Percentiles rank a stretch among this genome's conserved stretches.
These are phyloP conservation scores for Polymixis flavicincta DNA, from an alignment of 2,888 invertebrate genomes.

Conservation along the genomic window DNA sequence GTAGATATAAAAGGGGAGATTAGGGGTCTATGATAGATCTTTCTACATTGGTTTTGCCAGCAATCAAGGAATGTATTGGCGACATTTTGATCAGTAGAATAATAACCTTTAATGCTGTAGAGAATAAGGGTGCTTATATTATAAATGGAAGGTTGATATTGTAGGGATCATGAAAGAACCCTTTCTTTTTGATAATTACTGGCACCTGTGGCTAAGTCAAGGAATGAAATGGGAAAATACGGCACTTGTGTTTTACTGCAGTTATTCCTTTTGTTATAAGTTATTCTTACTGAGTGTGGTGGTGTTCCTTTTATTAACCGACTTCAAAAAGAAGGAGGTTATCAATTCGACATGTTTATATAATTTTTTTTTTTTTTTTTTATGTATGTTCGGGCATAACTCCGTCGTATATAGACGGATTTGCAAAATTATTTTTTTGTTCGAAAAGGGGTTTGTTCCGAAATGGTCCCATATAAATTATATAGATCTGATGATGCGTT, in stretches of 20 bases:
- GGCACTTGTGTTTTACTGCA: conserved; percentile 56
- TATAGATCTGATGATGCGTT: too few relatives aligned
- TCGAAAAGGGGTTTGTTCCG: too few relatives aligned
- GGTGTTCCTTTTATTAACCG: conserved; percentile 7
- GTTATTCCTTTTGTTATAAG: conserved; percentile 42
- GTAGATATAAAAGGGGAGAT: not conserved
- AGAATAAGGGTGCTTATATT: conserved; percentile 54
- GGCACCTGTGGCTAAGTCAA: conserved; percentile 71
- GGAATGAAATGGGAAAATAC: conserved; percentile 56
- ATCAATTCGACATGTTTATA: too few relatives aligned
- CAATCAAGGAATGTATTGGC: conserved; percentile 37
- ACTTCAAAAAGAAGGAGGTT: too few relatives aligned
- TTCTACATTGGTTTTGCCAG: conserved; percentile 29
- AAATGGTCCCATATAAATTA: too few relatives aligned
- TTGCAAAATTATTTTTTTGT: too few relatives aligned
- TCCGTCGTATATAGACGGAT: too few relatives aligned
- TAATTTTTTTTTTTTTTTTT: too few relatives aligned
- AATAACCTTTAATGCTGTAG: conserved; percentile 17
- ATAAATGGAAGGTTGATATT: conserved; percentile 45
- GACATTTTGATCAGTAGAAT: conserved; percentile 41
- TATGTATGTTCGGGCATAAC: too few relatives aligned
- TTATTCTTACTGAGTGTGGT: conserved; percentile 21
- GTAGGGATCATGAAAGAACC: conserved; percentile 68
- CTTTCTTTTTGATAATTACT: conserved; percentile 74
- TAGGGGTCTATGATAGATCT: conserved; percentile 35